Conservation (phyloP, 64 coral and sea anemone species). For the Hydrozoanthus tunicans region DNA sequence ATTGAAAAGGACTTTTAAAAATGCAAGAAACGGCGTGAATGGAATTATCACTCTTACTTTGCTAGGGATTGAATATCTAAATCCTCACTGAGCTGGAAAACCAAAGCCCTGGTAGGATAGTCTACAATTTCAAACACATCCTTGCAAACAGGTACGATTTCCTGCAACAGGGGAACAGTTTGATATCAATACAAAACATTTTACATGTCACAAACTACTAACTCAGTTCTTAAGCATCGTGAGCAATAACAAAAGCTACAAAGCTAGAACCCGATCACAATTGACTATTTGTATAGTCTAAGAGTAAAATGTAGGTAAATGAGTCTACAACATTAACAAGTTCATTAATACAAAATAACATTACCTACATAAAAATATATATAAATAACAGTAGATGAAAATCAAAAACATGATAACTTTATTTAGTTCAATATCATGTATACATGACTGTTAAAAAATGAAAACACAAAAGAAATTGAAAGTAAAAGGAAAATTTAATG, state of each 20-base stretch:
- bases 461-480: too few species aligned
- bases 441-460: too few species aligned
- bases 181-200: neutral
- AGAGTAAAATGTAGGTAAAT: too few species aligned
- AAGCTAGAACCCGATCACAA: neutral
- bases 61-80: constrained; percentile 52
- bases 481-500: too few species aligned
- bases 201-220: neutral
- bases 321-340: too few species aligned
- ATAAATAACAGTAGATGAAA: too few species aligned
- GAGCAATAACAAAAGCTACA: neutral
- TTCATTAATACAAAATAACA: too few species aligned
- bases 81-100: constrained; percentile 67
- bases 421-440: too few species aligned
- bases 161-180: constrained; percentile 24
- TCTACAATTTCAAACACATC: constrained; percentile 76
- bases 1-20: neutral
- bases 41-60: constrained; percentile 42
- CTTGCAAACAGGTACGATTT: constrained; percentile 49
- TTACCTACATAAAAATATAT: too few species aligned
- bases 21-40: neutral
- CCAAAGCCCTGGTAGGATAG: constrained; percentile 81
- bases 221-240: neutral
- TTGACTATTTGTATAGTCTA: too few species aligned
- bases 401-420: too few species aligned